Base-by-base conservation (phyloP, 2,888 invertebrate species). In the Pimpla rufipes region DNA sequence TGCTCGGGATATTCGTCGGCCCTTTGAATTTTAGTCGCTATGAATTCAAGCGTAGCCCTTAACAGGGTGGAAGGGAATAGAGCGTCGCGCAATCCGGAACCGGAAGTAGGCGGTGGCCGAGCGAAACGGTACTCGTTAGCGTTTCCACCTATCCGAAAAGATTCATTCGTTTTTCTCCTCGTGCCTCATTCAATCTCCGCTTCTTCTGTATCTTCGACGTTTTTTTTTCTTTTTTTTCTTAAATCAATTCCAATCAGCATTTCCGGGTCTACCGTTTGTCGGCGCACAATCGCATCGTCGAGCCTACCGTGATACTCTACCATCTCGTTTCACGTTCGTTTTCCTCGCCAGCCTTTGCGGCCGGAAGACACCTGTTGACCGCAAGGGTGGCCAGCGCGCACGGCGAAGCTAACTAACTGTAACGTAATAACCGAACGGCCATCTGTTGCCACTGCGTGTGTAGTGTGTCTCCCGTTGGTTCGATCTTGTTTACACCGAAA, bases 281-380 rank as follows among this genome's bases (percentile, higher is more conserved):
- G 66, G 42, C 29, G 29, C 6, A 18, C 11, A 21, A 21, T 45
- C 16, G 8, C 3, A 10, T 21, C n/a, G 62, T 35, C 21, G 55
- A 37, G 45, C 16, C n/a, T 45, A 29, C 47, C 21, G 66, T 11
- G 71, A 62, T 57, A 74, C 16, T 18, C 59, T 64, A 76, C 40
- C 50, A 35, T 68, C 74, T 70, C 73, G 47, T 64, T 82, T 71
- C 55, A 73, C 66, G 74, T 71, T 82, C 57, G 76, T 64, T 83
- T 66, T 74, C 57, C 73, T 78, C 29, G 57, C 42, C 40, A 79
- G 71, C 62, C 16, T 74, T 71, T 79, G 81, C 67, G 84, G 73
- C 88, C 90, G 92, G 89, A 89, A 90, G 88, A 92, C 92, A 92
- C 92, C 92, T 92, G 92, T 92, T 92, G 90, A 89, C 87, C 87